Percentiles rank a stretch among this genome's conserved stretches.
Evolutionary conservation across 2,888 invertebrate genomes (phyloP).

Genomic region (Tineola bisselliella): DNA sequence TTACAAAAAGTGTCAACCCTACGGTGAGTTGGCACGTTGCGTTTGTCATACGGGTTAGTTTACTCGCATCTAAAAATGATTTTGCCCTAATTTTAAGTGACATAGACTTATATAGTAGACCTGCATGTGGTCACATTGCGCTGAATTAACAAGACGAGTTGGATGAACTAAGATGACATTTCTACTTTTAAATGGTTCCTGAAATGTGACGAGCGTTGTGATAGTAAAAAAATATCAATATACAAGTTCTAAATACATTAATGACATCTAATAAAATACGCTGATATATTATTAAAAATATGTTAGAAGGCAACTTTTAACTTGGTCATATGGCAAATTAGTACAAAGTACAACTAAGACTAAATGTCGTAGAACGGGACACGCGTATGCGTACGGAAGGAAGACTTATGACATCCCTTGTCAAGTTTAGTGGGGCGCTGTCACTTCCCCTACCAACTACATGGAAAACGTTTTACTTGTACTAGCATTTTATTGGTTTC

Average conservation of each 20-base stretch:
- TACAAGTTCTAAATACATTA: too few relatives aligned
- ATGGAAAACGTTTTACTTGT: constrained; percentile 57
- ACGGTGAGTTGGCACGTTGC: neutral
- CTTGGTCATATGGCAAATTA: neutral
- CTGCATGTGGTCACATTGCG: too few relatives aligned
- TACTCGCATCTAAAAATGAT: neutral
- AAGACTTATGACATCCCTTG: constrained; percentile 66
- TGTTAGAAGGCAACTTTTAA: too few relatives aligned
- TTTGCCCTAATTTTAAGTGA: too few relatives aligned
- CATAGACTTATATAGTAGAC: too few relatives aligned
- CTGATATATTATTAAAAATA: too few relatives aligned
- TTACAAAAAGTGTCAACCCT: neutral
- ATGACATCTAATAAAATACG: too few relatives aligned
- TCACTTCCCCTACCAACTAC: constrained; percentile 31
- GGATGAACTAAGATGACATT: too few relatives aligned
- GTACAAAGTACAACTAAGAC: neutral
- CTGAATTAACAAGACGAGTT: too few relatives aligned
- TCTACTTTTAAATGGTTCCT: too few relatives aligned
- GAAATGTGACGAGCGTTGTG: too few relatives aligned
- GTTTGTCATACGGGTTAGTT: neutral
- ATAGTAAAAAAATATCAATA: too few relatives aligned
- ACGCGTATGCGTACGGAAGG: constrained; percentile 22
- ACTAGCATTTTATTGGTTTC: constrained; percentile 62
- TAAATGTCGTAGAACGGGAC: constrained; percentile 2
- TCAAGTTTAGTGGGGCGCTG: constrained; percentile 35